Conservation (phyloP, 2,888 invertebrate genomes). For the Gandaritis pyraliata region DNA sequence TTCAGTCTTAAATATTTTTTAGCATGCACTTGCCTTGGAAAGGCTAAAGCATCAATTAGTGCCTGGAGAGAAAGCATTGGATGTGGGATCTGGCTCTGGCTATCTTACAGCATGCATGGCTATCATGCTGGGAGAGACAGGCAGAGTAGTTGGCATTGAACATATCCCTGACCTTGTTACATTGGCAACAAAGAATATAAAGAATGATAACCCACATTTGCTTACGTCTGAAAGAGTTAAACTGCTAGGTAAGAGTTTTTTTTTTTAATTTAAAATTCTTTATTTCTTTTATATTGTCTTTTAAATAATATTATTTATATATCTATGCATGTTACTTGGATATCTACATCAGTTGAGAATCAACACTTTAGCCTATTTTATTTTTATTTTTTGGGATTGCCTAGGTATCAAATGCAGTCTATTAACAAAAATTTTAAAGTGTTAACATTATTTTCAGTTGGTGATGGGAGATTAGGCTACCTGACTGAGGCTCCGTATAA, state of each 20-base stretch:
- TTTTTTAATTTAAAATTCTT: neutral
- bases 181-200: slow-evolving; percentile 90
- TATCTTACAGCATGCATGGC: slow-evolving; percentile 97
- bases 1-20: slow-evolving; percentile 30
- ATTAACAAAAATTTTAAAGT: neutral
- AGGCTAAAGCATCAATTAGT: slow-evolving; percentile 90
- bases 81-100: slow-evolving; percentile 97
- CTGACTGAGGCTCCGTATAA: slow-evolving; percentile 91
- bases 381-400: too few species aligned
- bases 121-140: slow-evolving; percentile 89
- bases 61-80: slow-evolving; percentile 91
- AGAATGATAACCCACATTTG: slow-evolving; percentile 88
- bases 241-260: slow-evolving; percentile 85
- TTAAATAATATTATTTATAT: too few species aligned
- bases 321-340: too few species aligned
- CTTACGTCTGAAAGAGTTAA: slow-evolving; percentile 87
- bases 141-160: slow-evolving; percentile 93
- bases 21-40: slow-evolving; percentile 97
- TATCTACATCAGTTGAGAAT: too few species aligned
- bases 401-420: too few species aligned
- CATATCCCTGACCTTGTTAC: slow-evolving; percentile 93
- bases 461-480: slow-evolving; percentile 95
- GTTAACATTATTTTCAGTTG: slow-evolving; percentile 79
- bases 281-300: too few species aligned
- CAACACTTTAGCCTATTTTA: too few species aligned